phyloP scores from a whole-genome alignment of 2,888 invertebrate genomes.

The Shargacucullia verbasci region DNA sequence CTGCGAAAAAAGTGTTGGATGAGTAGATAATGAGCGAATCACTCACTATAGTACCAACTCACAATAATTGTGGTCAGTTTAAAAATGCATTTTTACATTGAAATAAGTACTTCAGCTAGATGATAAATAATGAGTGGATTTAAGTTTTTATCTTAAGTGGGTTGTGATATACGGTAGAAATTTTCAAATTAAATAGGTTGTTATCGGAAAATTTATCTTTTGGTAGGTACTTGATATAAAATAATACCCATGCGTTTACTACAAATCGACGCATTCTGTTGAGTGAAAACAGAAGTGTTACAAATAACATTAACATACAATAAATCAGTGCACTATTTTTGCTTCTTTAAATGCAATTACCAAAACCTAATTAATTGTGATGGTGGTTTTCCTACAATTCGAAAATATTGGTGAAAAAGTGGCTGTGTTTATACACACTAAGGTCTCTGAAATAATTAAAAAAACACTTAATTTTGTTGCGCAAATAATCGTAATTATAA shows the following conservation, averaged over 20 bases:
- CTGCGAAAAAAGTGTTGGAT: conserved; percentile 11
- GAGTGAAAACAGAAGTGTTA: conserved; percentile 2
- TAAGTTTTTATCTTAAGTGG: conserved; percentile 29
- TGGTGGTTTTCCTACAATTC: conserved; percentile 40
- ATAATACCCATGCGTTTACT: neutral
- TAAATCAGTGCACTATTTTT: conserved; percentile 9
- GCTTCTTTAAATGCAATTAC: neutral
- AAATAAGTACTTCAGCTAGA: conserved; percentile 5
- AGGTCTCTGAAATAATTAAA: conserved; percentile 19
- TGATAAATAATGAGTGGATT: conserved; percentile 25
- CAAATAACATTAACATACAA: neutral
- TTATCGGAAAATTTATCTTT: conserved; percentile 26
- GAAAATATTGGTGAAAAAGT: conserved; percentile 18
- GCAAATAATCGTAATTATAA: too few relatives aligned
- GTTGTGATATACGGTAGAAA: conserved; percentile 12
- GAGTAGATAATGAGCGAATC: conserved; percentile 23
- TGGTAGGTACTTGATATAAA: conserved; percentile 25
- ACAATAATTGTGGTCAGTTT: conserved; percentile 34
- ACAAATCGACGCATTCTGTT: conserved; percentile 5
- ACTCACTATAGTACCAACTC: conserved; percentile 14
- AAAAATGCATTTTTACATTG: conserved; percentile 21
- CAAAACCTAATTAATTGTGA: conserved; percentile 12
- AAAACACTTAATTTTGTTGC: too few relatives aligned
- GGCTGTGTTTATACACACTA: conserved; percentile 17
- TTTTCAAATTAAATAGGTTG: conserved; percentile 8